Evolutionary conservation across 1,140 invertebrate genomes (phyloP).

Genomic region (Probaryconus sp.): DNA sequence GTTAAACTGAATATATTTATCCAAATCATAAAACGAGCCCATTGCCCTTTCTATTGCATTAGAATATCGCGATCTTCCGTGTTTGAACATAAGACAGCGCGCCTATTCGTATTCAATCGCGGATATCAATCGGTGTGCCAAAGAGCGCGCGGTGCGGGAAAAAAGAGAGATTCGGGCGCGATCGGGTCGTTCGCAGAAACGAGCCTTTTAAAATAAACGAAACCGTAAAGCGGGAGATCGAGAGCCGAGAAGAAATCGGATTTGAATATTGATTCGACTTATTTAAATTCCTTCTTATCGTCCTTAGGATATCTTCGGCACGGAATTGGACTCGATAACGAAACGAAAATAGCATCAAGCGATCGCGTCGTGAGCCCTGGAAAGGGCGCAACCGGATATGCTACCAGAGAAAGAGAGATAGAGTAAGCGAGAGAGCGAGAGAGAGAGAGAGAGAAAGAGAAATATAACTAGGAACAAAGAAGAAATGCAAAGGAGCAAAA

Average conservation of each 20-base stretch:
- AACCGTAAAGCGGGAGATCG: constrained; percentile 66
- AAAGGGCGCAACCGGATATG: constrained; percentile 56
- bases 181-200: constrained; percentile 69
- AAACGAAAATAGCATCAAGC: constrained; percentile 69
- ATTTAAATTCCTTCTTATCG: constrained; percentile 77
- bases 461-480: constrained; percentile 59
- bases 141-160: constrained; percentile 48
- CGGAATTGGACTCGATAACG: constrained; percentile 76
- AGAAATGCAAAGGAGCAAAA: constrained; percentile 59
- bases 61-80: constrained; percentile 47
- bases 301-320: constrained; percentile 71
- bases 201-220: constrained; percentile 71
- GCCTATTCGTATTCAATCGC: constrained; percentile 56
- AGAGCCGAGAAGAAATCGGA: constrained; percentile 67
- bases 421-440: too few relatives aligned
- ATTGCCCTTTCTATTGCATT: constrained; percentile 27
- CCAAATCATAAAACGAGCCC: constrained; percentile 30
- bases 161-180: constrained; percentile 54
- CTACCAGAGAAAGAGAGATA: neutral
- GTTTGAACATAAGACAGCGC: constrained; percentile 40
- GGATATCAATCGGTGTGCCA: constrained; percentile 55
- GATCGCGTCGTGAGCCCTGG: constrained; percentile 28
- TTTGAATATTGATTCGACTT: constrained; percentile 78
- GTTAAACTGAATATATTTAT: constrained; percentile 9
- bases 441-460: constrained; percentile 33